Conservation (phyloP, 2,797 vertebrate species). For the Pseudochaenichthys georgianus region DNA sequence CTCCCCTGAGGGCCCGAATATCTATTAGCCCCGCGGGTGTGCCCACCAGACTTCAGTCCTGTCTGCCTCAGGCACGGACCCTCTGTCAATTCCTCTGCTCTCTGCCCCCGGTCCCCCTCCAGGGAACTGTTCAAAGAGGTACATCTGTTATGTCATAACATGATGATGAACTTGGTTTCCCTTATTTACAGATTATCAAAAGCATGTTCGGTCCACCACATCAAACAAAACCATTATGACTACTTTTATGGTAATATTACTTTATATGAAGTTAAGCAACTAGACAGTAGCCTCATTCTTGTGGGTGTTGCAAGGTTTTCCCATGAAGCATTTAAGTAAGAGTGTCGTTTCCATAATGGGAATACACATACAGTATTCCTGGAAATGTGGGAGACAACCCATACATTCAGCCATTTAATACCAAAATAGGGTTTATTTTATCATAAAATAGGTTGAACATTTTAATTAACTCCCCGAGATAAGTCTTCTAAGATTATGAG, state of each 20-base stretch:
- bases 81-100: slow-evolving; percentile 54
- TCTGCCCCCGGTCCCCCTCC: slow-evolving; percentile 48
- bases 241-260: slow-evolving; percentile 6
- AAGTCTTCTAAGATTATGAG: slow-evolving; percentile 74
- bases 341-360: slow-evolving; percentile 26
- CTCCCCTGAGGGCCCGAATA: slow-evolving; percentile 58
- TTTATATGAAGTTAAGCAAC: slow-evolving; percentile 34
- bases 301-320: slow-evolving; percentile 11
- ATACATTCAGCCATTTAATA: slow-evolving; percentile 40
- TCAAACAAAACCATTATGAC: background rate
- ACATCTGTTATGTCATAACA: slow-evolving; percentile 57
- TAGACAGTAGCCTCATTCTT: slow-evolving; percentile 5
- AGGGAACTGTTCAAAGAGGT: slow-evolving; percentile 60
- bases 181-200: slow-evolving; percentile 11
- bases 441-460: slow-evolving; percentile 73
- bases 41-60: slow-evolving; percentile 55
- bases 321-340: slow-evolving; percentile 20
- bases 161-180: slow-evolving; percentile 11
- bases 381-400: slow-evolving; percentile 26
- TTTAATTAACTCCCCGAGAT: slow-evolving; percentile 80
- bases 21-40: slow-evolving; percentile 71
- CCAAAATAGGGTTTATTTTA: slow-evolving; percentile 60
- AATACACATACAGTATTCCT: slow-evolving; percentile 42
- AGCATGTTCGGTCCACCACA: background rate
- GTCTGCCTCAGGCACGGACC: slow-evolving; percentile 59